phyloP scores from a whole-genome alignment of 2,113 vertebrate genomes.

The Istiophorus platypterus region DNA sequence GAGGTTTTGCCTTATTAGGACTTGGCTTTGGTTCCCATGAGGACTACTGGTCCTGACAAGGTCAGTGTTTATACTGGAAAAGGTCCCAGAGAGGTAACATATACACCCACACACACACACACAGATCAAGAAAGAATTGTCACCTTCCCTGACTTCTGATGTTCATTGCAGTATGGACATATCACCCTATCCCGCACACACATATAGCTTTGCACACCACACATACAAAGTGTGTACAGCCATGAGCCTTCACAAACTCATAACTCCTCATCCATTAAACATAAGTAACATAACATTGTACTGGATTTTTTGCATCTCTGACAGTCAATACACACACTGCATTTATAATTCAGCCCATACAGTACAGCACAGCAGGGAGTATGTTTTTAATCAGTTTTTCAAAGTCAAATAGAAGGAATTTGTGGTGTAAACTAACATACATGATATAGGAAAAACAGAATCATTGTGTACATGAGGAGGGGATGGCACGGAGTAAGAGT shows the following conservation, averaged over 20 bases:
- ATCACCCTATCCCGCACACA: slow-evolving; percentile 11
- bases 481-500: not conserved
- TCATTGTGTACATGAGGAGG: not conserved
- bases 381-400: not conserved
- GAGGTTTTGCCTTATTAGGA: too few species aligned
- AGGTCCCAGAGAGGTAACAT: too few species aligned
- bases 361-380: slow-evolving; percentile 4
- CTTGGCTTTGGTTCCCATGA: too few species aligned
- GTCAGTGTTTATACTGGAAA: too few species aligned
- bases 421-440: not conserved
- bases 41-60: too few species aligned
- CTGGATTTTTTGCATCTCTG: slow-evolving; percentile 22
- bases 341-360: slow-evolving; percentile 50
- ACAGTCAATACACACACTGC: slow-evolving; percentile 26
- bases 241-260: slow-evolving; percentile 31
- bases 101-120: slow-evolving; percentile 21
- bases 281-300: slow-evolving; percentile 32
- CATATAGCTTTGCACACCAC: not conserved
- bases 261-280: slow-evolving; percentile 61
- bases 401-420: slow-evolving; percentile 14
- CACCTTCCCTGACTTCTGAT: slow-evolving; percentile 67
- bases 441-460: not conserved
- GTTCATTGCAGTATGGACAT: slow-evolving; percentile 49
- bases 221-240: not conserved
- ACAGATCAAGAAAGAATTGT: slow-evolving; percentile 12